Base-by-base conservation (phyloP, 1,140 invertebrate genomes). In the Meloidogyne floridensis region DNA sequence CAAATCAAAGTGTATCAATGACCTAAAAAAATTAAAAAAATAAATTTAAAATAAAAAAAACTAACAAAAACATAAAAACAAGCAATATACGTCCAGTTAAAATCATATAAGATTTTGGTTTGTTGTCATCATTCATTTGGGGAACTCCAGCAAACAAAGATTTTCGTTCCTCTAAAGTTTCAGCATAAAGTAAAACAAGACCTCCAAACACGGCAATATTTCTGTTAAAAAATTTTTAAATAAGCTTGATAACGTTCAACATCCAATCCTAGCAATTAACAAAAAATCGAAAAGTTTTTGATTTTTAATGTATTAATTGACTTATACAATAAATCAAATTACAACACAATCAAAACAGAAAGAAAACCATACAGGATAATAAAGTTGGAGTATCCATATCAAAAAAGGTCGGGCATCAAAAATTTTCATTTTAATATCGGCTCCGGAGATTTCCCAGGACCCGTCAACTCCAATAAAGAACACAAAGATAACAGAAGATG, bases 71-170 rank as follows among this genome's bases (percentile, higher is more conserved):
- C 98, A 99, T 99, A 91, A 98, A 97, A 10, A 98, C 97, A 20
- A 99, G 92, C 15, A 99, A 92, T 82, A 98, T 94, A 84, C 98
- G 93, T 47, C 98, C 98, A 81, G 95, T 94, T 3, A 99, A 92
- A 92, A 98, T 96, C 89, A 99, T 92, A 90, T 98, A 96, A 87
- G 95, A 97, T 91, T 98, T 98, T 18, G 96, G 96, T 89, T 96
- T 98, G 91, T 99, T 99, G 84, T 98, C 95, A 71, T 90, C 86
- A 18, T 93, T 96, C 53, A 98, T 91, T 6, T 94, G 94, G 69
- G 98, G 98, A 73, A 99, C 95, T n/a, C 98, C 98, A 69, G 97
- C 97, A 91, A 99, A 98, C 43, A 99, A 91, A 87, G 95, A 96
- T 73, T 84, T 87, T 87, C 94, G 93, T 81, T 90, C 88, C 80